phyloP scores from a whole-genome alignment of 2,888 invertebrate genomes.

The Alviniconcha strummeri region DNA sequence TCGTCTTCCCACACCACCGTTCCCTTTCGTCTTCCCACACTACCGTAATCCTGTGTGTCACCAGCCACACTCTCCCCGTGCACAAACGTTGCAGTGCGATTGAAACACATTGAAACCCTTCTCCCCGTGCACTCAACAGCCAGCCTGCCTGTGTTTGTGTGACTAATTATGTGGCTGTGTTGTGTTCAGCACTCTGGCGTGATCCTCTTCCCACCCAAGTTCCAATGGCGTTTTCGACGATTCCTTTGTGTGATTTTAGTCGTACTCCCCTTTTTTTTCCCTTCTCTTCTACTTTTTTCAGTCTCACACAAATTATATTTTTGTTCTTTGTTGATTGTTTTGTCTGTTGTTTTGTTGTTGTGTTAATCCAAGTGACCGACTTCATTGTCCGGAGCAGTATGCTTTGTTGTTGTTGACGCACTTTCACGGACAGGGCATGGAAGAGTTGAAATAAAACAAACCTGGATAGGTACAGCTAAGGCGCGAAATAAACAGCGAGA shows the following conservation, averaged over 20 bases:
- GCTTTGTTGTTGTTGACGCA: not conserved
- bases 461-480: not conserved
- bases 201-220: not conserved
- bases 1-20: not conserved
- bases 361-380: too few species aligned
- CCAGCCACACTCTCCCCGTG: not conserved
- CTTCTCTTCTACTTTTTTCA: not conserved
- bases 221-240: not conserved
- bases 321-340: not conserved
- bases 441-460: not conserved
- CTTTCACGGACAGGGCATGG: conserved; percentile 5
- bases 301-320: not conserved
- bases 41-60: not conserved
- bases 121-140: too few species aligned
- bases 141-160: too few species aligned
- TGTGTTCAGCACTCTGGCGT: not conserved
- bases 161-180: too few species aligned
- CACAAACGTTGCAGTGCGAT: too few species aligned
- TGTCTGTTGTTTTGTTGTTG: not conserved
- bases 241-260: not conserved
- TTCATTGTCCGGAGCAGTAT: not conserved
- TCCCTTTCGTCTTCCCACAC: too few species aligned
- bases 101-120: too few species aligned
- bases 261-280: not conserved
- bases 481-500: not conserved